Evolutionary conservation across 1,140 invertebrate genomes (phyloP), one percentile per base, ranked within the genome.

Genomic region (Oscheius sp.): DNA sequence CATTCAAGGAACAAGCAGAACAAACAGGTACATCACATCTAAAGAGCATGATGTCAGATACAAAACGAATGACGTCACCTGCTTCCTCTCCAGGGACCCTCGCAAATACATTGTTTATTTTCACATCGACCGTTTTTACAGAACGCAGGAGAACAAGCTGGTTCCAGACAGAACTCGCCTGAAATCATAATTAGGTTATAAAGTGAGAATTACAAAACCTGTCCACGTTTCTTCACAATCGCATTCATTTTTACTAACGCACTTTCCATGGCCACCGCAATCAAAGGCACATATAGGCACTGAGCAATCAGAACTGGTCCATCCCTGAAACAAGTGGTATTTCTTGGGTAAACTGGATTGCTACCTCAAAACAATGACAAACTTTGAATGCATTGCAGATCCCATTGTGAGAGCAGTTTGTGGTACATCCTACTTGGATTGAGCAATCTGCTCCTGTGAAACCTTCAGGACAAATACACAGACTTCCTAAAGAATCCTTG

Each of bases 401-500:
- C 34, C 67, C 67, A 42, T 68, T 68, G 1, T 55, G 34, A 38
- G 32, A 58, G 31, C 67, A 68, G 23, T 59, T 23, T 20, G 15
- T 55, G 7, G 49, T 59, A 31, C 67, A 68, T 32, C 52, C 34
- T 15, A 59, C 26, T n/a, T 31, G 55, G 4, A 68, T 59, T 28
- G 67, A 68, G n/a, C 67, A 68, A n/a, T 68, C 67, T 15, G 45
- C 36, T 28, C 52, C 52, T 15, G 36, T 26, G 31, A 38, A 68
- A n/a, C 67, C 67, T 36, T 36, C 20, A 4, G 67, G 67, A 42
- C 67, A 68, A 31, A 68, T 59, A 23, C 67, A 68, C n/a, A 68
- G 49, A 55, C 23, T 23, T 55, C 49, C 49, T 55, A 23, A 55
- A 55, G 7, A 20, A 55, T 7, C 23, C 7, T 7, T 55, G 15